Conservation (phyloP, 64 coral and sea anemone genomes). For the Dendronephthya gigantea region DNA sequence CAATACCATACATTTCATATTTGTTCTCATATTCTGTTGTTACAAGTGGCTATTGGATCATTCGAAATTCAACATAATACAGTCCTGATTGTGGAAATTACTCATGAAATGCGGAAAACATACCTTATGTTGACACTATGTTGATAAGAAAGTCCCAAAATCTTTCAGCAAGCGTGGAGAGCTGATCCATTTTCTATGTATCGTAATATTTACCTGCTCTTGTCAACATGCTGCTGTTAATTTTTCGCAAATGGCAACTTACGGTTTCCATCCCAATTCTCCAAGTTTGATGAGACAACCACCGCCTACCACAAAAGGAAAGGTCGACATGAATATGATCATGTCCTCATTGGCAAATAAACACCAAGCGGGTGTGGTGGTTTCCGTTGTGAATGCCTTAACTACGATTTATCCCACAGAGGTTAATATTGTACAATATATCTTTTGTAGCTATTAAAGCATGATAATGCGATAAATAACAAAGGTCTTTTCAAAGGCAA, state of each 20-base stretch:
- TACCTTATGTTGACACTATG: no score
- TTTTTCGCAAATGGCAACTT: conserved; percentile 33
- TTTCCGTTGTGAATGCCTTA: conserved; percentile 29
- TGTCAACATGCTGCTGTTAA: conserved; percentile 56
- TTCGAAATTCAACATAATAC: no score
- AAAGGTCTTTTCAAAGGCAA: not conserved
- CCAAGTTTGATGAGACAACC: conserved; percentile 45
- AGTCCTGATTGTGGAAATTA: no score
- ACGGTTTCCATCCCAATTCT: conserved; percentile 32
- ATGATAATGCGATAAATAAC: not conserved
- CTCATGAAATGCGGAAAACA: no score
- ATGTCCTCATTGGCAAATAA: conserved; percentile 30
- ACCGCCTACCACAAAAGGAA: conserved; percentile 33
- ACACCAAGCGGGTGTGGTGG: conserved; percentile 12
- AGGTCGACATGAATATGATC: not conserved
- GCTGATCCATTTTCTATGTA: conserved; percentile 24
- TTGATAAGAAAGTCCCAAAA: conserved; percentile 36
- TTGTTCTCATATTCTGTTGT: no score
- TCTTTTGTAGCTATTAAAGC: not conserved
- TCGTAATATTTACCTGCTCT: conserved; percentile 45
- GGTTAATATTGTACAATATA: conserved; percentile 3
- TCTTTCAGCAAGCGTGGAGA: conserved; percentile 21
- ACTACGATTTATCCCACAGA: conserved; percentile 35
- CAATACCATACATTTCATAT: no score
- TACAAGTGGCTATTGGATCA: no score